Evolutionary conservation across 2,113 vertebrate species (phyloP).

Genomic region (Perca schrenkii): DNA sequence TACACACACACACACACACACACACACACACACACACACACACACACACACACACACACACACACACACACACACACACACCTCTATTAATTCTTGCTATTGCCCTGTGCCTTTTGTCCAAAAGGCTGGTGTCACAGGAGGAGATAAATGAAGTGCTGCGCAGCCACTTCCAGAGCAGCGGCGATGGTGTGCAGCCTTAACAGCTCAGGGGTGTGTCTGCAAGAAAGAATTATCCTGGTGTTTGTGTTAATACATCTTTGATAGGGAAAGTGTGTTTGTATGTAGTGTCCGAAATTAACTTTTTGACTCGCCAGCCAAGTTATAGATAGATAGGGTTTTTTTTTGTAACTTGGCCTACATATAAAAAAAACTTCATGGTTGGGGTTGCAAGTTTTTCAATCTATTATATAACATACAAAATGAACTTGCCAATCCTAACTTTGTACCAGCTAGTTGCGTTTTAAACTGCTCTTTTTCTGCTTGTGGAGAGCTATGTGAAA

Average conservation of each 20-base stretch:
- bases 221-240: neutral
- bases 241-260: constrained; percentile 5
- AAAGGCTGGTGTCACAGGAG: constrained; percentile 44
- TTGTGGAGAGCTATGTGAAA: too few species aligned
- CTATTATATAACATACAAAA: too few species aligned
- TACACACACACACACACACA: constrained; percentile 13
- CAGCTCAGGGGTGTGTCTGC: constrained; percentile 39
- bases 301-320: too few species aligned
- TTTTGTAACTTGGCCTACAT: too few species aligned
- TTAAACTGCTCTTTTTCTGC: too few species aligned
- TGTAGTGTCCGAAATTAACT: neutral
- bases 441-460: too few species aligned
- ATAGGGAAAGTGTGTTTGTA: neutral
- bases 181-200: constrained; percentile 3
- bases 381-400: too few species aligned
- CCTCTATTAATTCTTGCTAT: constrained; percentile 38
- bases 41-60: too few species aligned
- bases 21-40: constrained; percentile 16
- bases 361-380: too few species aligned
- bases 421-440: too few species aligned
- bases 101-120: constrained; percentile 55
- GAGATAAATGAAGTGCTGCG: constrained; percentile 61
- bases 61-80: constrained; percentile 10
- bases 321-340: too few species aligned
- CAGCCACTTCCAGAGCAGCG: constrained; percentile 21